These are phyloP conservation scores for Theonella swinhoei DNA, from an alignment of 37 sponge, comb jelly and placozoan genomes.

Conservation along the genomic window DNA sequence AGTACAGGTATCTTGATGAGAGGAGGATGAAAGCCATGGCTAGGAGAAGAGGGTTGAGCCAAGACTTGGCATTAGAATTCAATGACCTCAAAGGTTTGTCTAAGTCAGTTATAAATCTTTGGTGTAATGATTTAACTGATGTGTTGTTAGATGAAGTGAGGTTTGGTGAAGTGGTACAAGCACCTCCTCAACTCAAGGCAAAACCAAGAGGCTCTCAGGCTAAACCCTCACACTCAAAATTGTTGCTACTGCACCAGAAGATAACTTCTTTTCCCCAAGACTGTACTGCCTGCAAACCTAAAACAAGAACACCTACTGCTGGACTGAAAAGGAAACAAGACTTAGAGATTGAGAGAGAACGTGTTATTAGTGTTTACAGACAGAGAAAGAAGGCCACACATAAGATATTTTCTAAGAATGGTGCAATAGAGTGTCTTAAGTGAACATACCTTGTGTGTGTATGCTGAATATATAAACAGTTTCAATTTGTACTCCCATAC, in stretches of 20 bases:
- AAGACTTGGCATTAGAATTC: constrained; percentile 23
- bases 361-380: constrained; percentile 48
- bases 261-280: background rate
- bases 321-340: constrained; percentile 58
- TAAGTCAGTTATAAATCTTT: background rate
- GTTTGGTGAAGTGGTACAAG: constrained; percentile 82
- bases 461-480: no score
- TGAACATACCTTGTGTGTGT: no score
- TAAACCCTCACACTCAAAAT: background rate
- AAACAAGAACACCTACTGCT: background rate
- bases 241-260: constrained; percentile 10
- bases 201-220: constrained; percentile 46
- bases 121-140: background rate
- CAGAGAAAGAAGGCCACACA: constrained; percentile 30
- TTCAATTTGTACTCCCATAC: no score
- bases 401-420: no score
- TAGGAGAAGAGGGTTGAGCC: background rate
- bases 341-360: constrained; percentile 60
- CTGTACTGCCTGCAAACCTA: background rate
- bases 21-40: constrained; percentile 42
- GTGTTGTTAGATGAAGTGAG: constrained; percentile 70
- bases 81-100: constrained; percentile 42
- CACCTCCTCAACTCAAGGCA: constrained; percentile 68
- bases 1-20: constrained; percentile 36
- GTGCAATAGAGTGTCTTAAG: no score